These are phyloP conservation scores for Pandemis heparana DNA, from an alignment of 2,888 invertebrate species.

Conservation along the genomic window DNA sequence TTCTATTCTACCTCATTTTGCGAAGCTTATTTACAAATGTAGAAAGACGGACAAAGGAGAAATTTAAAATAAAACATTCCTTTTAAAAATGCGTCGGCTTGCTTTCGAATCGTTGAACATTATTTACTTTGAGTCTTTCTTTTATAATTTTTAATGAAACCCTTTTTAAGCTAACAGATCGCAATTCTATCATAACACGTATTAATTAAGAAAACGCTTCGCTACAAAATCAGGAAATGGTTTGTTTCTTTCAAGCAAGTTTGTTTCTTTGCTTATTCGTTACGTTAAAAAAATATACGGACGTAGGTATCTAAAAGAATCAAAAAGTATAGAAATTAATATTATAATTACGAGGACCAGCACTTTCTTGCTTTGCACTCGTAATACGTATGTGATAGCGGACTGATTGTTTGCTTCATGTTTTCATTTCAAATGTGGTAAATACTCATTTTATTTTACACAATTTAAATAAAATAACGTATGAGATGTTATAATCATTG, in stretches of 20 bases:
- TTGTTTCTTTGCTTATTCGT: neutral
- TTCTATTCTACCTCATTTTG: neutral
- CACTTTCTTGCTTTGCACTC: too few species aligned
- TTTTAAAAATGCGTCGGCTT: neutral
- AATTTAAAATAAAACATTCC: conserved; percentile 1
- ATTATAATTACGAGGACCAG: too few species aligned
- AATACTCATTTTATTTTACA: too few species aligned
- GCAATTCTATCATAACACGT: neutral
- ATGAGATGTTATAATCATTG: too few species aligned
- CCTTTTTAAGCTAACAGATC: conserved; percentile 1
- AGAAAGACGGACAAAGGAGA: conserved; percentile 8
- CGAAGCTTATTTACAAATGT: neutral
- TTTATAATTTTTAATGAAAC: neutral
- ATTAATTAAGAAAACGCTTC: neutral
- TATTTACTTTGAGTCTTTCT: conserved; percentile 14
- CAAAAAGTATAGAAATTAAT: too few species aligned
- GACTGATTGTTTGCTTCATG: too few species aligned
- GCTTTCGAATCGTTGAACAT: conserved; percentile 11
- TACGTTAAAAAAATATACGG: neutral
- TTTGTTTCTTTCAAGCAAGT: neutral
- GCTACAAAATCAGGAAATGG: neutral
- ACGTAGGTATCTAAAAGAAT: too few species aligned
- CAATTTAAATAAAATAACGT: too few species aligned
- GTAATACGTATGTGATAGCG: too few species aligned
- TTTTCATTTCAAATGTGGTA: too few species aligned